Base-by-base conservation (phyloP, 2,888 invertebrate genomes). In the Balanococcus diminutus region DNA sequence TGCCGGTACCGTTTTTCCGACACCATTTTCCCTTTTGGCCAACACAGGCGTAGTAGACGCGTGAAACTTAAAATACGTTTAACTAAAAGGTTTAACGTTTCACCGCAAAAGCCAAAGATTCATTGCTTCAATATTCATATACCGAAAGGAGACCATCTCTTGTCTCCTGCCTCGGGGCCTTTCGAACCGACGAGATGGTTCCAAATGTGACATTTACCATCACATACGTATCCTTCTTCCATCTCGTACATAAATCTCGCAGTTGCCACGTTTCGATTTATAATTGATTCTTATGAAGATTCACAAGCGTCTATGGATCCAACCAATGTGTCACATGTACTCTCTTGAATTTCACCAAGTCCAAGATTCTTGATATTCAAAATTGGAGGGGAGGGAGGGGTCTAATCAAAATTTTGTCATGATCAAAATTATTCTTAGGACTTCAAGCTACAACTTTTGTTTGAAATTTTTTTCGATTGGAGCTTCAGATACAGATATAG, bases 31-130 rank as follows among this genome's bases (percentile, higher is more conserved):
- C 75, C 32, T 31, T 67, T 67, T 56, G 84, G 19, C 28, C 14
- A 8, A 25, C 22, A 31, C 36, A 32, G 8, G 83, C 83, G 46
- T 22, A 36, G 61, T n/a, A 39, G 61, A 61, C 31, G 36, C 61
- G 36, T 36, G 61, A 61, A 61, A 84, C 36, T 36, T 56, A 67
- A 36, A 67, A 67, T 61, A 61, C 83, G 83, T 83, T 83, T 67
- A 36, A 67, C 67, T 61, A 84, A 84, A 84, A 67, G 67, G 84
- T 84, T 84, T 84, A 67, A 67, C 61, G 67, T 84, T 84, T 84
- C 67, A 61, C 84, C 61, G 36, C 84, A 83, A 36, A 83, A 51
- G 83, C 51, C 56, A 83, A 61, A 61, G 36, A 67, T 84, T 84
- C 67, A 36, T 56, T 61, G 56, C 61, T 84, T 84, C 67, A 32